Base-by-base conservation (phyloP, 1,140 invertebrate genomes). In the Drosophila sproati region DNA sequence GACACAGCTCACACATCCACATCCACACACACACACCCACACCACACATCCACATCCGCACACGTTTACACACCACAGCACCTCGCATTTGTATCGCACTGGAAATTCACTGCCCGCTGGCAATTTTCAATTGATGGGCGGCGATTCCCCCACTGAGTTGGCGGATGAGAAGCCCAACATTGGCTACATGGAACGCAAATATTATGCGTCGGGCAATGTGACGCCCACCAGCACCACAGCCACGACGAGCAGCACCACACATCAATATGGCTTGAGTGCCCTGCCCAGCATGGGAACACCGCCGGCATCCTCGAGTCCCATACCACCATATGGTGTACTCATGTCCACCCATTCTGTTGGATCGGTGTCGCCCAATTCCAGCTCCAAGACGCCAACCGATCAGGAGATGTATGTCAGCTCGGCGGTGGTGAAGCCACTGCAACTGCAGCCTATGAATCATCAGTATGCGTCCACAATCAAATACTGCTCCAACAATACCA, bases 391-490 rank as follows among this genome's bases (percentile, higher is more conserved):
- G 5, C 87, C 86, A 47, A 89, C 89, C 48, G 75, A 91, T 52
- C 82, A 73, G 80, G 89, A 91, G 41, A 54, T 91, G 74, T 91
- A 88, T 32, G 81, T 80, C 2, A 89, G 66, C 45, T 76, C 78
- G 28, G 54, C 81, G 32, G 55, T 70, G 32, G 52, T 50, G 8
- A 91, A 89, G 63, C 57, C 72, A 3, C 41, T 86, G 37, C 86
- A 91, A 29, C 50, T 91, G 35, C 80, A 88, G 45, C 86, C 86
- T 6, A 70, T 90, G 54, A 91, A 91, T 68, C 83, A 91, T 54
- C 87, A 92, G 51, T 89, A 91, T 12, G 56, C 91, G 0, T 92
- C 91, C 31, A 92, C 91, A 10, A 92, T 92, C 4, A 92, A 91
- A 67, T 92, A 92, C 61, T 92, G 91, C 43, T 79, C 91, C 31